Percentiles rank a stretch among this genome's conserved stretches.
Conservation (phyloP, 2,113 vertebrate species). For the Copsychus sechellarum region DNA sequence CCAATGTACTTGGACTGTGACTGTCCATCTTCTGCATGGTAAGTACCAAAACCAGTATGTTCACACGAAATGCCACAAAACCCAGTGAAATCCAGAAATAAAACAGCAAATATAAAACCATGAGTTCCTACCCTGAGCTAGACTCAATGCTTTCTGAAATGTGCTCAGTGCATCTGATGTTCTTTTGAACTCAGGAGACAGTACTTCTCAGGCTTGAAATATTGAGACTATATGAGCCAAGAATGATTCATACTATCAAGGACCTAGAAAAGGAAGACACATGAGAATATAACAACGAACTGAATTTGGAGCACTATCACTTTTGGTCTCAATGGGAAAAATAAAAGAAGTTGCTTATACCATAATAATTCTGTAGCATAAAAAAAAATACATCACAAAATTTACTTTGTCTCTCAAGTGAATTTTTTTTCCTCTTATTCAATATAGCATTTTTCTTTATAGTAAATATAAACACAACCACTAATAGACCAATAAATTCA, state of each 20-base stretch:
- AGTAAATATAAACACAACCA: not conserved
- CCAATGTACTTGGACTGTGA: accelerated
- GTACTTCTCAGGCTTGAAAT: constrained; percentile 33
- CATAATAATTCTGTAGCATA: not conserved
- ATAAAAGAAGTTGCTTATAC: not conserved
- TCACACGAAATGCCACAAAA: not conserved
- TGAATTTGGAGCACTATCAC: not conserved
- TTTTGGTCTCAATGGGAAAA: not conserved
- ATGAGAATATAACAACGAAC: constrained; percentile 2
- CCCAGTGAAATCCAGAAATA: not conserved
- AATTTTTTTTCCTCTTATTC: not conserved
- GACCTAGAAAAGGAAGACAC: not conserved
- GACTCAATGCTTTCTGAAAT: not conserved
- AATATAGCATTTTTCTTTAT: not conserved
- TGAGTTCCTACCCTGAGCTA: not conserved
- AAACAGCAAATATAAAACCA: not conserved
- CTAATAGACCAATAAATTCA: not conserved
- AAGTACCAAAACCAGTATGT: not conserved
- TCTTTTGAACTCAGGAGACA: constrained; percentile 30
- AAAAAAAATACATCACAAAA: not conserved
- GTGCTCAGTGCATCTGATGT: not conserved
- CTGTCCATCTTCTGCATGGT: not conserved
- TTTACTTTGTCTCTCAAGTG: not conserved
- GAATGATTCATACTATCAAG: constrained; percentile 38
- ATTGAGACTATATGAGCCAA: not conserved